These are phyloP conservation scores for Theocolax elegans DNA, from an alignment of 1,140 invertebrate species.

Conservation along the genomic window DNA sequence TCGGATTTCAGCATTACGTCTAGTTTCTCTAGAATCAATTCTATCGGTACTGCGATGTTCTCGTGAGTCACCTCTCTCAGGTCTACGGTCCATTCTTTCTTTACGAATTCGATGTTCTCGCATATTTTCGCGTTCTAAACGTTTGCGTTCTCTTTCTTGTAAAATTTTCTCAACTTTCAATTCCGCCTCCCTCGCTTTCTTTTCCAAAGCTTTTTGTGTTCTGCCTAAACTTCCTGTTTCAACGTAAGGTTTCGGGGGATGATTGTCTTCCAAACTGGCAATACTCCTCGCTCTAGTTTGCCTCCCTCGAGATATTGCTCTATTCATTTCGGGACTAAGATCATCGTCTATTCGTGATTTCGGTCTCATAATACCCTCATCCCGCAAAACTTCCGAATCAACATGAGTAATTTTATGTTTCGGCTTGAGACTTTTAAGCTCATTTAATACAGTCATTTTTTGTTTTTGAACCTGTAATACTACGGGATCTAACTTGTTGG, in stretches of 20 bases:
- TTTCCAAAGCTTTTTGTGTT: slow-evolving; percentile 51
- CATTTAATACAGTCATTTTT: slow-evolving; percentile 62
- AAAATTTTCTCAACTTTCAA: slow-evolving; percentile 47
- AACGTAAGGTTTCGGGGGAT: slow-evolving; percentile 45
- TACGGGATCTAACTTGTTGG: slow-evolving; percentile 59
- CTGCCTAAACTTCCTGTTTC: slow-evolving; percentile 64
- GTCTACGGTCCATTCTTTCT: slow-evolving; percentile 50
- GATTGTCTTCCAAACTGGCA: slow-evolving; percentile 58
- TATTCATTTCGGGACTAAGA: slow-evolving; percentile 55
- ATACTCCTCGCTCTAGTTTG: slow-evolving; percentile 59
- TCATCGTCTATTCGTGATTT: slow-evolving; percentile 65
- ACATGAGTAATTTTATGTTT: slow-evolving; percentile 65
- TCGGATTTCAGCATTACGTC: slow-evolving; percentile 53
- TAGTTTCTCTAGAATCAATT: slow-evolving; percentile 55
- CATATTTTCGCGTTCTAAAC: slow-evolving; percentile 55
- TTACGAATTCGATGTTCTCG: slow-evolving; percentile 53
- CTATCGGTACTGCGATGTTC: slow-evolving; percentile 57
- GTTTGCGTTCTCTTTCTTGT: slow-evolving; percentile 58
- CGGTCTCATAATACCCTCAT: slow-evolving; percentile 66
- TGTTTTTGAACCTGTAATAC: slow-evolving; percentile 64
- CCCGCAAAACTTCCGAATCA: slow-evolving; percentile 63
- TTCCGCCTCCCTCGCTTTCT: slow-evolving; percentile 48
- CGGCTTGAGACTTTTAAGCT: slow-evolving; percentile 61
- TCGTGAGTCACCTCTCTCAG: slow-evolving; percentile 53
- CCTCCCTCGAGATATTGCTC: slow-evolving; percentile 45